These are phyloP conservation scores for Pecten maximus DNA, from an alignment of 2,888 invertebrate genomes.

Conservation along the genomic window DNA sequence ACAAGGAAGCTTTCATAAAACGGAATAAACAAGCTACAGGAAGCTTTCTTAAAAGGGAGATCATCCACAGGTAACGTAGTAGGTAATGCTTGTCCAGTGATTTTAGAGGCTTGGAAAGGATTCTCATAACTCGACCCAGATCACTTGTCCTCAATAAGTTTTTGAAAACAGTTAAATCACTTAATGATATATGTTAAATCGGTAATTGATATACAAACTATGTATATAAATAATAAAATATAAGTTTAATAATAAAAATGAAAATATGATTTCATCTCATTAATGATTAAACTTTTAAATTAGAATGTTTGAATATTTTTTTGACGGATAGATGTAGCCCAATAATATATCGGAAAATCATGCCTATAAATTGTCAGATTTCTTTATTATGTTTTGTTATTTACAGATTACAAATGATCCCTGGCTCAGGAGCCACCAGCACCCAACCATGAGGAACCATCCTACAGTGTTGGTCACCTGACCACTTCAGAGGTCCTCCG, in stretches of 20 bases:
- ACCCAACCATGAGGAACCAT: background rate
- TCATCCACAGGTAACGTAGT: conserved; percentile 35
- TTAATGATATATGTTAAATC: background rate
- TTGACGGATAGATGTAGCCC: background rate
- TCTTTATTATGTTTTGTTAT: background rate
- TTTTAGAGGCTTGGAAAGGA: background rate
- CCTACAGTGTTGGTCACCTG: background rate
- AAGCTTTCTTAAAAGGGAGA: conserved; percentile 28
- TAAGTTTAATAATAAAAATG: no score
- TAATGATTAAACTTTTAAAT: background rate
- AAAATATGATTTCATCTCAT: background rate
- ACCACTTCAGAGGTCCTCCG: background rate
- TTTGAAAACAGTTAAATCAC: background rate
- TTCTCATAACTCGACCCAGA: background rate
- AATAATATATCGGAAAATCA: background rate
- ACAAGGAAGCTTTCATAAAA: conserved; percentile 1
- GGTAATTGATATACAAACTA: no score
- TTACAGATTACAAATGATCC: conserved; percentile 22
- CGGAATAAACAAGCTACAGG: conserved; percentile 35
- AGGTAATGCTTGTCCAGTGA: background rate
- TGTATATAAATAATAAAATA: no score
- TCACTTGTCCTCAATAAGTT: background rate
- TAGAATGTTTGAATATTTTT: background rate
- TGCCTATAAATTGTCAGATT: background rate
- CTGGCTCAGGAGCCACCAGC: background rate